phyloP scores from a whole-genome alignment of 2,113 vertebrate genomes.

The mouse (Mus musculus) region DNA sequence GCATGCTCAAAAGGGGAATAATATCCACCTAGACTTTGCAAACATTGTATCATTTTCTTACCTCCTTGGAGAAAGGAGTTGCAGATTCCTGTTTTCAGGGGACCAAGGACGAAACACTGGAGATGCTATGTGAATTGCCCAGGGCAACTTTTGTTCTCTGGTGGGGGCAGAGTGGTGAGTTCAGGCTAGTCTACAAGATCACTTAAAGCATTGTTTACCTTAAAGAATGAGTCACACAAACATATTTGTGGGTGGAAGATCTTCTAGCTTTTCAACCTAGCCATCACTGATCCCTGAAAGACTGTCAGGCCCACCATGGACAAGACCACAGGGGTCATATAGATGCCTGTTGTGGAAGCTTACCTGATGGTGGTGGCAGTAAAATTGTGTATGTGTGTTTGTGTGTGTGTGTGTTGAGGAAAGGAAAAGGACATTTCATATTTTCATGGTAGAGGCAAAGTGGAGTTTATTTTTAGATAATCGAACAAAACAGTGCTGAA shows the following conservation, averaged over 20 bases:
- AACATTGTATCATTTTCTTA: conserved; percentile 9
- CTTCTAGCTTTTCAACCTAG: conserved; percentile 49
- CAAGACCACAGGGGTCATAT: background rate
- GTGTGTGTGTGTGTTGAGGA: background rate
- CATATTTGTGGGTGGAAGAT: background rate
- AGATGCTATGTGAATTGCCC: conserved; percentile 8
- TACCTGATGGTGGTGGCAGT: background rate
- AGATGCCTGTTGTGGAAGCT: background rate
- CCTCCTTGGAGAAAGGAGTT: conserved; percentile 17
- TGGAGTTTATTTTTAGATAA: conserved; percentile 40
- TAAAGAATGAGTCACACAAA: conserved; percentile 9
- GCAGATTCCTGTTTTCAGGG: conserved; percentile 6
- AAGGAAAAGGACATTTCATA: conserved; percentile 16
- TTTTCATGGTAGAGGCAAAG: background rate
- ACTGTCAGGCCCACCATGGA: background rate
- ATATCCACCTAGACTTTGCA: background rate
- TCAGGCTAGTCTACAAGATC: background rate
- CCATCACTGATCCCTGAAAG: background rate
- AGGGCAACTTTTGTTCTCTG: background rate
- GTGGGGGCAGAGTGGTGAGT: background rate
- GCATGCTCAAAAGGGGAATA: background rate
- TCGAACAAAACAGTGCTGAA: conserved; percentile 21
- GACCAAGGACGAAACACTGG: conserved; percentile 16
- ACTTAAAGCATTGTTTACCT: conserved; percentile 47
- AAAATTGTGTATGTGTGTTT: background rate